A percentile compares a stretch with the other conserved stretches of the same genome.
Evolutionary conservation across 2,113 vertebrate genomes (phyloP).

Genomic region (Rutilus rutilus): DNA sequence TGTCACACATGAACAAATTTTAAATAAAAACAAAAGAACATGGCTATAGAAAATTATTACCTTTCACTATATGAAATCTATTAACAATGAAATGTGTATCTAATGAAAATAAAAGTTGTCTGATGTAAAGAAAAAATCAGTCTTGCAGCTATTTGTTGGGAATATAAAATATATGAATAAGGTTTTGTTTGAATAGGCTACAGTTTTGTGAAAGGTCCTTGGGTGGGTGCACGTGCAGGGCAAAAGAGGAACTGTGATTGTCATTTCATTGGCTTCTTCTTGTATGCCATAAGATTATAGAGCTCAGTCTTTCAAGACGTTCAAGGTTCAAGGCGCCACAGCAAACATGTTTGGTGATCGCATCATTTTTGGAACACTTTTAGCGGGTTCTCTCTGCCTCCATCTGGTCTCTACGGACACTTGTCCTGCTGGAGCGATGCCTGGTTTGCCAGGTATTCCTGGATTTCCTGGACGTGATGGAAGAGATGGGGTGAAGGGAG

Average conservation of each 20-base stretch:
- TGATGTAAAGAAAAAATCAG: neutral
- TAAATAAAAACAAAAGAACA: slow-evolving; percentile 3
- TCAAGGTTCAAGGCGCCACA: neutral
- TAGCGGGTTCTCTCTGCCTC: slow-evolving; percentile 47
- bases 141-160: too few relatives aligned
- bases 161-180: too few relatives aligned
- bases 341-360: slow-evolving; percentile 47
- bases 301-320: neutral
- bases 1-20: neutral
- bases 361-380: slow-evolving; percentile 11
- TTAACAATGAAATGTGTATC: neutral
- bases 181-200: neutral
- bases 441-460: slow-evolving; percentile 82
- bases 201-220: neutral
- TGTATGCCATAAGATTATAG: neutral
- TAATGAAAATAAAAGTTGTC: neutral
- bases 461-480: slow-evolving; percentile 87
- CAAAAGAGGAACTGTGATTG: slow-evolving; percentile 51
- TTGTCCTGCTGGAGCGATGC: slow-evolving; percentile 63
- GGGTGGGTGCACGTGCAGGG: neutral
- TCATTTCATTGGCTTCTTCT: slow-evolving; percentile 6
- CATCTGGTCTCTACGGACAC: slow-evolving; percentile 19
- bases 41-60: neutral
- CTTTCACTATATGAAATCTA: neutral
- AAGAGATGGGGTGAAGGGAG: slow-evolving; percentile 75